These are phyloP conservation scores for Sebastes oblongus DNA, from an alignment of 2,797 vertebrate genomes.

Conservation along the genomic window DNA sequence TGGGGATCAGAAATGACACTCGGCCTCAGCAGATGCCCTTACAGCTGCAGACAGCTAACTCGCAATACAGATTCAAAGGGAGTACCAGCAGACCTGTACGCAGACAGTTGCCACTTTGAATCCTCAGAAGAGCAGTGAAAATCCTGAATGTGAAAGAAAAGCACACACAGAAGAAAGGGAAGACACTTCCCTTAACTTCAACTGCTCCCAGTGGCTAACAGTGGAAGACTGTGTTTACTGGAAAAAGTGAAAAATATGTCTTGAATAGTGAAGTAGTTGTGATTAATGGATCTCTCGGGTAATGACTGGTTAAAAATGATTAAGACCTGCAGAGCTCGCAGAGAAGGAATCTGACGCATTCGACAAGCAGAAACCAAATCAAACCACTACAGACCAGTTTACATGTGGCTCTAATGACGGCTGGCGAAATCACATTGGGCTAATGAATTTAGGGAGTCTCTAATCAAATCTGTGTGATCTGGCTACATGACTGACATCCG, in stretches of 20 bases:
- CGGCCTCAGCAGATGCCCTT: constrained; percentile 57
- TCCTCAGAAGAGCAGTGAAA: constrained; percentile 5
- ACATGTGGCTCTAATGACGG: constrained; percentile 75
- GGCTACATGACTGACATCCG: constrained; percentile 68
- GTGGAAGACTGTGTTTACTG: not conserved
- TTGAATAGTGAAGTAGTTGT: not conserved
- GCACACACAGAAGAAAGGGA: not conserved
- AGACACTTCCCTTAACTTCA: not conserved
- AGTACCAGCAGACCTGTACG: not conserved
- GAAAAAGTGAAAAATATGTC: not conserved
- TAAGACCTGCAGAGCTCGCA: constrained; percentile 28
- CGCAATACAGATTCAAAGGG: constrained; percentile 27
- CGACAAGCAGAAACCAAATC: constrained; percentile 67
- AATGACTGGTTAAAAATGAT: constrained; percentile 21
- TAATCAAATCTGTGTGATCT: constrained; percentile 83
- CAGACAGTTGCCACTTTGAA: constrained; percentile 5
- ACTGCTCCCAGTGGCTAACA: not conserved
- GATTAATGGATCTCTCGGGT: not conserved
- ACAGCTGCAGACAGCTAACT: constrained; percentile 35
- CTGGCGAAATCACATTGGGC: constrained; percentile 76
- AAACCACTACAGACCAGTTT: constrained; percentile 73
- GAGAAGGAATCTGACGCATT: constrained; percentile 42
- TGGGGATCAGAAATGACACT: constrained; percentile 61
- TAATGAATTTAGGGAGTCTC: constrained; percentile 80
- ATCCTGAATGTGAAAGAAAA: constrained; percentile 20